These are phyloP conservation scores for Tachina lurida DNA, from an alignment of 2,888 invertebrate genomes.

Conservation along the genomic window DNA sequence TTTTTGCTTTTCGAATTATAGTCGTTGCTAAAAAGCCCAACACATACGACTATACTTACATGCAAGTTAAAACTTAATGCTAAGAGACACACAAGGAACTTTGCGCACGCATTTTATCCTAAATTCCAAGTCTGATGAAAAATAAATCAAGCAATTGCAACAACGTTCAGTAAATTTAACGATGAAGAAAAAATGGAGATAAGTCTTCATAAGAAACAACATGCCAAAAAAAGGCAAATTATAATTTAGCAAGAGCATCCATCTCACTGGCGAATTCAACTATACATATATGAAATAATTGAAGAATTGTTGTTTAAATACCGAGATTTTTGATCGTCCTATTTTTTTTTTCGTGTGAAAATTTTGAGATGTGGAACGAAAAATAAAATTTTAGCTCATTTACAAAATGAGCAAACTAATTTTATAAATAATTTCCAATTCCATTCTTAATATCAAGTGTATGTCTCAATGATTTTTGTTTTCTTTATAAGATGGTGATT, in stretches of 20 bases:
- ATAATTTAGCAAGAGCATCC: slow-evolving; percentile 2
- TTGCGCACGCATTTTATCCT: not conserved
- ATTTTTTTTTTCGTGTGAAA: slow-evolving; percentile 5
- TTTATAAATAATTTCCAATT: not conserved
- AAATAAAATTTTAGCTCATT: not conserved
- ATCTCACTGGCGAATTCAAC: not conserved
- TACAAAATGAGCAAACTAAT: not conserved
- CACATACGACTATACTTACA: not conserved
- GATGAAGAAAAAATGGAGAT: not conserved
- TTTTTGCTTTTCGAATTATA: slow-evolving; percentile 11
- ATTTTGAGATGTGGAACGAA: not conserved
- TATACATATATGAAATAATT: not conserved
- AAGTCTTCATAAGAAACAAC: not conserved
- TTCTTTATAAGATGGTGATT: not conserved
- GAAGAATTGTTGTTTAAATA: not conserved
- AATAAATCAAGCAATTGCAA: not conserved
- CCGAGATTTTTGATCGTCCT: not conserved
- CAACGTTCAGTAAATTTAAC: not conserved
- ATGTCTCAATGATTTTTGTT: not conserved
- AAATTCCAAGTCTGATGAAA: not conserved
- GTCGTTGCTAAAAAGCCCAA: not conserved
- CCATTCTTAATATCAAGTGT: not conserved
- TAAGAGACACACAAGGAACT: not conserved
- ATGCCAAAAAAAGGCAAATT: slow-evolving; percentile 6
- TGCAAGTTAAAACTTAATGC: not conserved